Percentiles rank a stretch among this genome's conserved stretches.
These are phyloP conservation scores for Thera obeliscata DNA, from an alignment of 2,888 invertebrate species.

Conservation along the genomic window DNA sequence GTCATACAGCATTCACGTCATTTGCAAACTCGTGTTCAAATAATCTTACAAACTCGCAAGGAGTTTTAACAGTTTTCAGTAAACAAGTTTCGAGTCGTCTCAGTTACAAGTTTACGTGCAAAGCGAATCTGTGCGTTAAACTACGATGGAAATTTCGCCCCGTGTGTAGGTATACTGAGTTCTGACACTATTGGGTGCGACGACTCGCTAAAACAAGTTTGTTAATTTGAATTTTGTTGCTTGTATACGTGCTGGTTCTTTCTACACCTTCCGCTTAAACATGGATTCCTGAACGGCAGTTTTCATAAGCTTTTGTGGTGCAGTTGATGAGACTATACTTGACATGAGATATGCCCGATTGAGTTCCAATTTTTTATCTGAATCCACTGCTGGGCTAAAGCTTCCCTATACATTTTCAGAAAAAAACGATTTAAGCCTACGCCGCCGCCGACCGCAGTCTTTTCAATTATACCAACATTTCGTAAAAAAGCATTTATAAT, in stretches of 20 bases:
- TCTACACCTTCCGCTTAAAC: slow-evolving; percentile 25
- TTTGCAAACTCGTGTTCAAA: slow-evolving; percentile 7
- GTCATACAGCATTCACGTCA: background rate
- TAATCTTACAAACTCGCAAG: slow-evolving; percentile 44
- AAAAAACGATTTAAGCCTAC: no score
- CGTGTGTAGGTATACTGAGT: slow-evolving; percentile 34
- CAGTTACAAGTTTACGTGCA: slow-evolving; percentile 56
- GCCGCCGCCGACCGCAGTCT: no score
- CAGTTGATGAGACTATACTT: background rate
- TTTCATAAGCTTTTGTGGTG: background rate
- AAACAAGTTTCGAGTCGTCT: slow-evolving; percentile 51
- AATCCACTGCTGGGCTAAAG: no score
- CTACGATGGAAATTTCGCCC: slow-evolving; percentile 48
- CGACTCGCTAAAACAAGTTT: slow-evolving; percentile 44
- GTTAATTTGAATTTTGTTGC: slow-evolving; percentile 47
- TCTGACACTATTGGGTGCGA: slow-evolving; percentile 41
- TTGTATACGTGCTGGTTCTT: slow-evolving; percentile 42
- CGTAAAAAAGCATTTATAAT: no score
- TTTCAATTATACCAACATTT: no score
- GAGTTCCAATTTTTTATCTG: no score
- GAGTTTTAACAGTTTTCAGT: slow-evolving; percentile 57
- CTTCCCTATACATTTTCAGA: no score
- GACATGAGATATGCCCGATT: background rate
- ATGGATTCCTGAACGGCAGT: background rate
- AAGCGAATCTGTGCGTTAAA: slow-evolving; percentile 50